Percentiles rank a stretch among this genome's conserved stretches.
These are phyloP conservation scores for Dasyprocta punctata DNA, from an alignment of 2,113 vertebrate species.

Conservation along the genomic window DNA sequence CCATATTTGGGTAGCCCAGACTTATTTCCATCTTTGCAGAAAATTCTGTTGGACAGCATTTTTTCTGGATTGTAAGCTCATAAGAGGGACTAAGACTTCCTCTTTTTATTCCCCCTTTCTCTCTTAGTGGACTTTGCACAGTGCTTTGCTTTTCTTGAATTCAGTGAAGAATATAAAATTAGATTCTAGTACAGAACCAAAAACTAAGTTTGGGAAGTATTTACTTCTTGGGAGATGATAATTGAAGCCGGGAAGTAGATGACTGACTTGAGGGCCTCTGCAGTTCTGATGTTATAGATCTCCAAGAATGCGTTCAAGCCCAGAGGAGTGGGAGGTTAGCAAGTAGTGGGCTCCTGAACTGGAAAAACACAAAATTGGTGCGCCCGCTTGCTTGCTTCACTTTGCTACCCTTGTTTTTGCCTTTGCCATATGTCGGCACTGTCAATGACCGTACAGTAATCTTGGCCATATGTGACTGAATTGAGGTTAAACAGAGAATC, in stretches of 20 bases:
- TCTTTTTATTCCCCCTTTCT: background rate
- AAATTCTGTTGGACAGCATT: background rate
- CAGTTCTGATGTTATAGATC: background rate
- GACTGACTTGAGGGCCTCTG: background rate
- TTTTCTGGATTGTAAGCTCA: background rate
- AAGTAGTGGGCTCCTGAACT: background rate
- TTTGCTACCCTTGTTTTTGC: background rate
- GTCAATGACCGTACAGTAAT: background rate
- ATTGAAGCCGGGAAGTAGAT: background rate
- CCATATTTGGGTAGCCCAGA: background rate
- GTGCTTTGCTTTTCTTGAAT: background rate
- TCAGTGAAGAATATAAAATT: slow-evolving; percentile 1
- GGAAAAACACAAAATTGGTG: background rate
- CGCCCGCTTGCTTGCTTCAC: background rate
- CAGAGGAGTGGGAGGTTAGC: background rate
- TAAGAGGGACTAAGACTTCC: background rate
- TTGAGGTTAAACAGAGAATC: background rate
- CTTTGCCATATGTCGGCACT: background rate
- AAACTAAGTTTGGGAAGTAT: background rate
- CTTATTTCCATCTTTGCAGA: background rate
- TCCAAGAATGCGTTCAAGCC: background rate
- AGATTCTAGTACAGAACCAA: background rate
- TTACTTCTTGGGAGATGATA: background rate
- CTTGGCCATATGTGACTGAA: background rate
- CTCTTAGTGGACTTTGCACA: background rate